Conservation (phyloP, 2,888 invertebrate genomes). For the Electrophaes corylata region DNA sequence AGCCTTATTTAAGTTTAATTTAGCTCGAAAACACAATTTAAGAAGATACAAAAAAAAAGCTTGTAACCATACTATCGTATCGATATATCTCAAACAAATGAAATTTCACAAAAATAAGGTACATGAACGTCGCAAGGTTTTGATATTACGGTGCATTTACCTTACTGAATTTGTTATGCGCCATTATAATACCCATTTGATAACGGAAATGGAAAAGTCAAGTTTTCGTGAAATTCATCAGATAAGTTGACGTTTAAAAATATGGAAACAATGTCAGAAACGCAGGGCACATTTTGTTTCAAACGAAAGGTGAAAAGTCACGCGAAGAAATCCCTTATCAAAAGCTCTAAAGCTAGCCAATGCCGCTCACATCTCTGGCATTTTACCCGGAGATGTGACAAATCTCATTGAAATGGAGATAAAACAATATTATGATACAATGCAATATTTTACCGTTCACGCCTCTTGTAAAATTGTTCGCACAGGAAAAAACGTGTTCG, state of each 20-base stretch:
- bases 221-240: constrained; percentile 17
- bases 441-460: background rate
- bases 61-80: too few relatives aligned
- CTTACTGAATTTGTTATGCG: background rate
- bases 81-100: too few relatives aligned
- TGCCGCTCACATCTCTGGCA: background rate
- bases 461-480: too few relatives aligned
- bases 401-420: background rate
- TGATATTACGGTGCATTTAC: background rate
- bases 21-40: too few relatives aligned
- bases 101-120: too few relatives aligned
- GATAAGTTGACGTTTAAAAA: constrained; percentile 2
- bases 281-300: background rate
- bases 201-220: constrained; percentile 33
- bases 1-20: too few relatives aligned
- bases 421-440: background rate
- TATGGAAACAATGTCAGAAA: background rate
- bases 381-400: background rate
- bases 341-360: background rate
- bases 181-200: constrained; percentile 13
- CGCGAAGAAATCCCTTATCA: background rate
- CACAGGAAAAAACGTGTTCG: too few relatives aligned
- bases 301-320: background rate
- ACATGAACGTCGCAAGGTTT: too few relatives aligned
- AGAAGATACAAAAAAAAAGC: too few relatives aligned